phyloP scores from a whole-genome alignment of 2,113 vertebrate genomes.

The Zosterops hypoxanthus region DNA sequence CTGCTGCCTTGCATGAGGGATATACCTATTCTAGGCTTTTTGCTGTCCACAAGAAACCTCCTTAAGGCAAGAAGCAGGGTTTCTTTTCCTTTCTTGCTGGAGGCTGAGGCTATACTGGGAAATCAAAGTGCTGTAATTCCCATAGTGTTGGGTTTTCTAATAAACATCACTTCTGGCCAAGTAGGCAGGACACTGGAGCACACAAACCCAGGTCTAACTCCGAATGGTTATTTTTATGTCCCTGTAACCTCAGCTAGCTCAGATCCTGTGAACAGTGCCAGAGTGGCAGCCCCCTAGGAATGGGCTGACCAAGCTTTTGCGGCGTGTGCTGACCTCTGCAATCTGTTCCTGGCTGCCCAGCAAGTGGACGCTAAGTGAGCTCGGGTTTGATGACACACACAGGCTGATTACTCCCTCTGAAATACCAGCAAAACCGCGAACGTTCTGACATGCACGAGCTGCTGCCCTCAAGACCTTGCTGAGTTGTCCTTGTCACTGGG shows the following conservation, averaged over 20 bases:
- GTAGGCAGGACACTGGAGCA: not conserved
- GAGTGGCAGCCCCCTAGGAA: slow-evolving; percentile 39
- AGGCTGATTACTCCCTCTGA: not conserved
- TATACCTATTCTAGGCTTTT: not conserved
- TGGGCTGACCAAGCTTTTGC: slow-evolving; percentile 41
- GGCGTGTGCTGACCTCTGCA: slow-evolving; percentile 14
- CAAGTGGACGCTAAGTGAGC: not conserved
- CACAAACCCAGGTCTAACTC: not conserved
- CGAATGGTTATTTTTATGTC: slow-evolving; percentile 9
- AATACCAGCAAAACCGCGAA: not conserved
- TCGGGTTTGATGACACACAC: not conserved
- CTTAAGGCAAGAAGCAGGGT: not conserved
- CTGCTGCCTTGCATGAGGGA: not conserved
- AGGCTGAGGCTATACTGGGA: not conserved
- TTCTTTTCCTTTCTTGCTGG: slow-evolving; percentile 3
- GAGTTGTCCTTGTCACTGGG: not conserved
- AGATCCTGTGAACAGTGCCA: not conserved
- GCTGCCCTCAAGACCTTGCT: not conserved
- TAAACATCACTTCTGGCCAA: not conserved
- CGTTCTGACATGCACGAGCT: not conserved
- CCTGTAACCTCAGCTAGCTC: slow-evolving; percentile 24
- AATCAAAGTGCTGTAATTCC: not conserved
- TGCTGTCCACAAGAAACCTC: not conserved
- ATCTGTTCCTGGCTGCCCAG: not conserved
- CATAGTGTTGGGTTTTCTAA: not conserved